Conservation (phyloP, 2,888 invertebrate genomes). For the Listrodromus nycthemerus region DNA sequence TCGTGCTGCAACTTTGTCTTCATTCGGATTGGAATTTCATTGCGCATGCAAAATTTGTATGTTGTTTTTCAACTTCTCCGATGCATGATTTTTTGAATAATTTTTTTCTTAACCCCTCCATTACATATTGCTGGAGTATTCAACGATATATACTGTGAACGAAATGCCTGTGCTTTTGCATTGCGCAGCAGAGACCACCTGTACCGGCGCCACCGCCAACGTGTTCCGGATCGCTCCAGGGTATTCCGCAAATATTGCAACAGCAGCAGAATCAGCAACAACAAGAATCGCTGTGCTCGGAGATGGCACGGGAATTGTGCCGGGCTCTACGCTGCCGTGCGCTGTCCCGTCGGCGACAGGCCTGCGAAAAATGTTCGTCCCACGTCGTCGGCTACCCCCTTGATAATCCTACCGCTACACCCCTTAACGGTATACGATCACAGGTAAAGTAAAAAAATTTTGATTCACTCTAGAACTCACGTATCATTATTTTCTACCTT, state of each 20-base stretch:
- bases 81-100: neutral
- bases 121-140: neutral
- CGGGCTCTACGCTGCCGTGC: conserved; percentile 88
- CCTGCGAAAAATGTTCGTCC: conserved; percentile 87
- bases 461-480: no score
- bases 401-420: conserved; percentile 84
- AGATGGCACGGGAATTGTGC: conserved; percentile 91
- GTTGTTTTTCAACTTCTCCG: neutral
- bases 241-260: conserved; percentile 83
- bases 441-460: conserved; percentile 74
- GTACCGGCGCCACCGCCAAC: conserved; percentile 76
- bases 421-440: conserved; percentile 83
- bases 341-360: conserved; percentile 88
- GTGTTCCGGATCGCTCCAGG: conserved; percentile 82
- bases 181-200: conserved; percentile 75
- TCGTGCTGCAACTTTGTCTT: conserved; percentile 6
- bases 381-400: conserved; percentile 84
- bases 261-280: conserved; percentile 75
- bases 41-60: neutral
- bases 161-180: neutral
- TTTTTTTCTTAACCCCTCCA: neutral
- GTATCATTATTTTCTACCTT: no score
- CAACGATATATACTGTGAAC: conserved; percentile 6
- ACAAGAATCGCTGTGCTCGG: conserved; percentile 91
- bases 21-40: neutral